A percentile compares a stretch with the other conserved stretches of the same genome.
Conservation (phyloP, 53 echinoderm and acorn worm species). For the Glandiceps talaboti region DNA sequence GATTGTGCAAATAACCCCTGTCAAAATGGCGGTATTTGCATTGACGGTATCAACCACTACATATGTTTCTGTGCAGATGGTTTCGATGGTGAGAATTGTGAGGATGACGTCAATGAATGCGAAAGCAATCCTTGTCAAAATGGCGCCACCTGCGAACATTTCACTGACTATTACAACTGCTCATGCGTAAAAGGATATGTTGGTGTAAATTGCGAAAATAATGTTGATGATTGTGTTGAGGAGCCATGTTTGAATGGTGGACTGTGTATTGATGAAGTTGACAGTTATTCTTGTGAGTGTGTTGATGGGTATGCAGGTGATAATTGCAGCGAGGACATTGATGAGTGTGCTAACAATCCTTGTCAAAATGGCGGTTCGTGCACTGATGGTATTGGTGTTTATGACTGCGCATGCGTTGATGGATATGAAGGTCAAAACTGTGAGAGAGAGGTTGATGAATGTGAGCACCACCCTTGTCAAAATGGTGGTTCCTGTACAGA, state of each 20-base stretch:
- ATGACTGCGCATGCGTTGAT: too few species aligned
- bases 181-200: constrained; percentile 20
- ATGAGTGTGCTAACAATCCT: too few species aligned
- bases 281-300: too few species aligned
- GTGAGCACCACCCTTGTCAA: too few species aligned
- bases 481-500: too few species aligned
- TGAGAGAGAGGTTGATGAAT: too few species aligned
- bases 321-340: too few species aligned
- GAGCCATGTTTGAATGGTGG: constrained; percentile 36
- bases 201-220: constrained; percentile 18
- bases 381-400: too few species aligned
- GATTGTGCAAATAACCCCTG: constrained; percentile 20
- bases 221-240: constrained; percentile 26
- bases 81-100: constrained; percentile 46
- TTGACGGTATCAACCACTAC: constrained; percentile 35
- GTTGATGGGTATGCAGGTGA: too few species aligned
- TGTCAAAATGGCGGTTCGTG: too few species aligned
- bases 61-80: constrained; percentile 35
- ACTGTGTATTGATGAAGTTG: too few species aligned
- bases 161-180: constrained; percentile 23
- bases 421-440: too few species aligned
- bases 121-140: constrained; percentile 16
- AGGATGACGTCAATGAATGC: constrained; percentile 31
- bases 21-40: constrained; percentile 27
- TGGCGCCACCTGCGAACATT: constrained; percentile 21